Percentiles rank a stretch among this genome's conserved stretches.
These are phyloP conservation scores for Hyppa rectilinea DNA, from an alignment of 2,888 invertebrate species.

Conservation along the genomic window DNA sequence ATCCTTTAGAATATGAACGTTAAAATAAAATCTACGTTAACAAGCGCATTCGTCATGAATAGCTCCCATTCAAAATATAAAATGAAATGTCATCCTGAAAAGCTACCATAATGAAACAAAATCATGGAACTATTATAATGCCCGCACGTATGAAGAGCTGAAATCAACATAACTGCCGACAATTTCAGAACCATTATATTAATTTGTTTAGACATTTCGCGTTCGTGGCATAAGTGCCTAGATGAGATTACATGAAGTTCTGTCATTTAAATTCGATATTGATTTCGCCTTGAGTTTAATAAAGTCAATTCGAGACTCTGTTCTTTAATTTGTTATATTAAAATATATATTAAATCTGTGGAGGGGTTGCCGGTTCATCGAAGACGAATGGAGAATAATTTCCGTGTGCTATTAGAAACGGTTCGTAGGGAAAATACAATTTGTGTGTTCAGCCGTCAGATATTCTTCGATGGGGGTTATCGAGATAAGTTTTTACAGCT, in stretches of 20 bases:
- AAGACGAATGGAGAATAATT: conserved; percentile 48
- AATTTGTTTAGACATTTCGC: conserved; percentile 50
- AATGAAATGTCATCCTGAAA: conserved; percentile 56
- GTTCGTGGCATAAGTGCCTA: conserved; percentile 33
- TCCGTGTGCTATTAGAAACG: conserved; percentile 36
- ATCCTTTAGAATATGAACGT: conserved; percentile 55
- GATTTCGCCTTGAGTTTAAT: conserved; percentile 65
- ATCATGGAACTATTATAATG: conserved; percentile 47
- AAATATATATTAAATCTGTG: conserved; percentile 43
- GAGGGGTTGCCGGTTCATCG: conserved; percentile 27
- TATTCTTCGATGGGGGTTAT: conserved; percentile 52
- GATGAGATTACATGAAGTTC: conserved; percentile 57
- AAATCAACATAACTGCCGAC: conserved; percentile 44
- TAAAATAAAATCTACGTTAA: conserved; percentile 55
- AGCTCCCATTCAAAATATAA: conserved; percentile 51
- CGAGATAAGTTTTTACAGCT: conserved; percentile 44
- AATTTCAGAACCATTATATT: conserved; percentile 40
- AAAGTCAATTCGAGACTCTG: conserved; percentile 43
- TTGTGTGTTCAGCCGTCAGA: conserved; percentile 50
- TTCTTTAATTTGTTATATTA: too few species aligned
- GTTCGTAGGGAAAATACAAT: conserved; percentile 38
- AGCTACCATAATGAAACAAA: conserved; percentile 43
- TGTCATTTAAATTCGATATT: conserved; percentile 63
- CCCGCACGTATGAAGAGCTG: conserved; percentile 45
- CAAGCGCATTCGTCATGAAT: conserved; percentile 58